phyloP scores from a whole-genome alignment of 2,888 invertebrate genomes.

The Troides aeacus region DNA sequence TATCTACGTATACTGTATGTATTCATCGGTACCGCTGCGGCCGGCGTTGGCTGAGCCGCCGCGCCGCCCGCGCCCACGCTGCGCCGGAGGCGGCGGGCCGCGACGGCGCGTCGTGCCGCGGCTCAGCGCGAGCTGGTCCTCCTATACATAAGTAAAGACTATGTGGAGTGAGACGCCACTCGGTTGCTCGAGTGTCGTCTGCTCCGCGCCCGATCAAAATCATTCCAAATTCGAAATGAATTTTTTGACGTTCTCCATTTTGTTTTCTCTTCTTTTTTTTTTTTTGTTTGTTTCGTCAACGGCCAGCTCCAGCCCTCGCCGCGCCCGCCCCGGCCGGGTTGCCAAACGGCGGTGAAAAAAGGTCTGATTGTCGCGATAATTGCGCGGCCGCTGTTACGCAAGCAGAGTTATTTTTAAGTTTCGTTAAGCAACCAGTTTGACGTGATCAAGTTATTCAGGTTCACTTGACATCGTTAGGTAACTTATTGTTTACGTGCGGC shows the following conservation, averaged over 20 bases:
- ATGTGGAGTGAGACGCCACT: constrained; percentile 65
- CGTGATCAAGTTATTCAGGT: constrained; percentile 23
- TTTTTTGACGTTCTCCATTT: constrained; percentile 51
- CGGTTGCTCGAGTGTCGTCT: constrained; percentile 74
- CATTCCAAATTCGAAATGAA: constrained; percentile 69
- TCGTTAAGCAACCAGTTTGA: constrained; percentile 19
- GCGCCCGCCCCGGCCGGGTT: constrained; percentile 2
- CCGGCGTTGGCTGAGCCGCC: constrained; percentile 59
- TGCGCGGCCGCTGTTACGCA: constrained; percentile 19
- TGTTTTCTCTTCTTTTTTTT: constrained; percentile 24
- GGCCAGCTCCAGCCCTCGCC: constrained; percentile 19
- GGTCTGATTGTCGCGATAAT: constrained; percentile 1
- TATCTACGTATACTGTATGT: constrained; percentile 70
- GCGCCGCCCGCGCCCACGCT: constrained; percentile 50
- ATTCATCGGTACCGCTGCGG: constrained; percentile 75
- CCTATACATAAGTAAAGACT: constrained; percentile 65
- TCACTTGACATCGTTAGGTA: constrained; percentile 14
- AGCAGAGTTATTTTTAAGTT: constrained; percentile 25
- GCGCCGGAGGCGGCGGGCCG: constrained; percentile 48
- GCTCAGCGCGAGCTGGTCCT: constrained; percentile 49
- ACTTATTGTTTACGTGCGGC: constrained; percentile 14
- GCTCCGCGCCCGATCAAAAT: constrained; percentile 74
- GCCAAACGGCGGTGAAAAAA: background rate
- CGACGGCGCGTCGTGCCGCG: constrained; percentile 52
- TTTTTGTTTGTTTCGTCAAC: constrained; percentile 31